Percentiles rank a stretch among this genome's conserved stretches.
phyloP scores from a whole-genome alignment of 2,797 vertebrate species.

The Brachyrhaphis roseni region DNA sequence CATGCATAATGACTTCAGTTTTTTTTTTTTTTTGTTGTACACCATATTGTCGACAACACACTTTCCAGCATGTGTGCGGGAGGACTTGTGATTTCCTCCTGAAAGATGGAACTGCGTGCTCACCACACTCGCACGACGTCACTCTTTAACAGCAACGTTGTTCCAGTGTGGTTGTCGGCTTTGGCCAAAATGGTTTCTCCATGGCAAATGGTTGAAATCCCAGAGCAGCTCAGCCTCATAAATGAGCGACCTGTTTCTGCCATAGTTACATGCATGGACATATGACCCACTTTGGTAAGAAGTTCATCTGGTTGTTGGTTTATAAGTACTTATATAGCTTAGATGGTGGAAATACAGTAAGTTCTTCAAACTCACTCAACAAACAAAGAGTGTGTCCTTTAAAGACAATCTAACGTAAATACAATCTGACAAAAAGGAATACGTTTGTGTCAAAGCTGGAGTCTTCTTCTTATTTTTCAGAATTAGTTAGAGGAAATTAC shows the following conservation, averaged over 20 bases:
- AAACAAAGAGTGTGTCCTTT: slow-evolving; percentile 18
- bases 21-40: slow-evolving; percentile 36
- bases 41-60: slow-evolving; percentile 68
- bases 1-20: slow-evolving; percentile 44
- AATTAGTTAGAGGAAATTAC: slow-evolving; percentile 21
- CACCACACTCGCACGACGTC: slow-evolving; percentile 57
- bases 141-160: slow-evolving; percentile 55
- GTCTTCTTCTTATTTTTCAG: slow-evolving; percentile 1
- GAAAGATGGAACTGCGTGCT: slow-evolving; percentile 66
- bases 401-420: not conserved
- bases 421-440: not conserved
- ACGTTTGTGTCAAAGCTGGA: not conserved
- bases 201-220: slow-evolving; percentile 70
- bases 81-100: slow-evolving; percentile 57
- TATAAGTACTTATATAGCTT: not conserved
- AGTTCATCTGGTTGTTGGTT: slow-evolving; percentile 22
- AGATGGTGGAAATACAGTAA: not conserved
- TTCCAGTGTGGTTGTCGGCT: slow-evolving; percentile 69
- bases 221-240: slow-evolving; percentile 63
- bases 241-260: slow-evolving; percentile 62
- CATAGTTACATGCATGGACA: slow-evolving; percentile 43
- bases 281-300: slow-evolving; percentile 16
- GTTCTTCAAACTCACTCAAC: not conserved
- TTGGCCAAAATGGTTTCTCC: slow-evolving; percentile 69
- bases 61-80: slow-evolving; percentile 70